phyloP scores from a whole-genome alignment of 2,797 vertebrate genomes.

The Okamejei kenojei region DNA sequence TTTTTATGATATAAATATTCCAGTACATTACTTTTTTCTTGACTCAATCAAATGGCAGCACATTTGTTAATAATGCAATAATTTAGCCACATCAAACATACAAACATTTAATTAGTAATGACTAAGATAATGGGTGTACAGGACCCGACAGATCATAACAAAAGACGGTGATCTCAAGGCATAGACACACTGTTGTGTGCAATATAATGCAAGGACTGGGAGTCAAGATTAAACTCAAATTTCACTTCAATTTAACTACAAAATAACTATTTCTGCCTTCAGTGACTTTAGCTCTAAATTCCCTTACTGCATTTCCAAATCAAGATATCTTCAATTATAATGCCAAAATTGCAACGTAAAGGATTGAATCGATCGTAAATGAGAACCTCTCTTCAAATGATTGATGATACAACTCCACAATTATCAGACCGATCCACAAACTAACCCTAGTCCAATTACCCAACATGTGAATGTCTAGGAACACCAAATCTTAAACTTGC shows the following conservation, averaged over 20 bases:
- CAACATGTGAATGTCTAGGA: background rate
- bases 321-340: background rate
- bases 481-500: background rate
- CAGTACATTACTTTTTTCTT: slow-evolving; percentile 5
- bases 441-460: background rate
- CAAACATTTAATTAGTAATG: background rate
- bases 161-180: background rate
- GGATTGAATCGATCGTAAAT: background rate
- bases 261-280: background rate
- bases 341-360: background rate
- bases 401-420: background rate
- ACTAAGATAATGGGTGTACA: background rate
- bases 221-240: background rate
- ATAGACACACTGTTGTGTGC: background rate
- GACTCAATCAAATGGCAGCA: background rate
- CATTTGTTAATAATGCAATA: slow-evolving; percentile 1
- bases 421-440: background rate
- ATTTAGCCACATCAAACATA: slow-evolving; percentile 3
- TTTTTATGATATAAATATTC: slow-evolving; percentile 35
- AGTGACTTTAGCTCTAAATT: background rate
- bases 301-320: background rate
- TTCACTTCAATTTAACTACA: background rate
- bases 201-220: background rate
- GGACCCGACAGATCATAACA: background rate
- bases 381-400: background rate